A percentile compares a stretch with the other conserved stretches of the same genome.
Conservation (phyloP, 1,140 invertebrate genomes). For the Patella vulgata region DNA sequence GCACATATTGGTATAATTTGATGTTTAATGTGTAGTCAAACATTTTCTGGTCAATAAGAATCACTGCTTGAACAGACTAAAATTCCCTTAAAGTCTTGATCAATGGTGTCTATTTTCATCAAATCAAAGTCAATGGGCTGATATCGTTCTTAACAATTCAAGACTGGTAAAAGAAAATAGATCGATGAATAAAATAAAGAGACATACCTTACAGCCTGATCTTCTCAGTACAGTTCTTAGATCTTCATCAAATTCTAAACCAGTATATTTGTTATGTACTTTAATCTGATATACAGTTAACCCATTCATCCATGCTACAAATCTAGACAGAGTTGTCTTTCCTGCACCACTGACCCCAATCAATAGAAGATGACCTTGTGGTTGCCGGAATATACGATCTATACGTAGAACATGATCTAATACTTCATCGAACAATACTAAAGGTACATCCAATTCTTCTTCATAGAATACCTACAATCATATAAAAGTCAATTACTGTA, state of each 20-base stretch:
- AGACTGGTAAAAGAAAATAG: too few species aligned
- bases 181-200: too few species aligned
- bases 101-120: too few species aligned
- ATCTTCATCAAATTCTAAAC: constrained; percentile 99
- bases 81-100: too few species aligned
- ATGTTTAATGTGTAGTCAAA: too few species aligned
- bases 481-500: too few species aligned
- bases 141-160: too few species aligned
- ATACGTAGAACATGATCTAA: constrained; percentile 98
- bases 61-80: too few species aligned
- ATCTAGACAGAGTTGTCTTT: constrained; percentile 97
- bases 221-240: constrained; percentile 90
- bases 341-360: constrained; percentile 90
- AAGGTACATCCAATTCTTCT: constrained; percentile 97
- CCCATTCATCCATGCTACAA: constrained; percentile 99
- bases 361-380: constrained; percentile 91
- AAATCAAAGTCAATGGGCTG: too few species aligned
- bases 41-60: too few species aligned
- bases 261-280: constrained; percentile 99
- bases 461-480: constrained; percentile 92
- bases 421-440: constrained; percentile 99
- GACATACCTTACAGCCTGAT: constrained; percentile 85
- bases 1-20: too few species aligned
- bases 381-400: constrained; percentile 98
- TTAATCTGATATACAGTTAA: constrained; percentile 90